Percentiles rank a stretch among this genome's conserved stretches.
phyloP scores from a whole-genome alignment of 2,888 invertebrate genomes.

The Pasiphila rectangulata region DNA sequence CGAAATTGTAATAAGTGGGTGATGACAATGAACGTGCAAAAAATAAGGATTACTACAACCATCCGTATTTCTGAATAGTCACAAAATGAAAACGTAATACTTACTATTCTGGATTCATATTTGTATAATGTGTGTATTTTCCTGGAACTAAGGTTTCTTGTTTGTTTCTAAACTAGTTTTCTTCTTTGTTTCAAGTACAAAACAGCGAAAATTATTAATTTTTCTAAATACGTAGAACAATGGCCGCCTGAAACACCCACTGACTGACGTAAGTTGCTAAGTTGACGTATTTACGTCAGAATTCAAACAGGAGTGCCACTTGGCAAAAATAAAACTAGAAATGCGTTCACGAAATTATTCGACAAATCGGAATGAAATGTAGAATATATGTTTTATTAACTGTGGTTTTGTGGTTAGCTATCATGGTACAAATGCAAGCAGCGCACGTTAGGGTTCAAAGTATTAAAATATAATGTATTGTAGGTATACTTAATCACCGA shows the following conservation, averaged over 20 bases:
- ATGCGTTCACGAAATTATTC: conserved; percentile 60
- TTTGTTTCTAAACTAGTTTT: conserved; percentile 56
- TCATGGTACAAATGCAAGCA: too few relatives aligned
- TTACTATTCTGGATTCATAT: conserved; percentile 93
- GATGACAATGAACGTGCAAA: conserved; percentile 67
- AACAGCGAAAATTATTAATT: conserved; percentile 69
- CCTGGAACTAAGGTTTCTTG: conserved; percentile 56
- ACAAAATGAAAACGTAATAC: conserved; percentile 72
- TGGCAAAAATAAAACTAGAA: conserved; percentile 63
- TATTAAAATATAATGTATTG: too few relatives aligned
- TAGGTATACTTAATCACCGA: too few relatives aligned
- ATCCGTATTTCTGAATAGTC: conserved; percentile 61
- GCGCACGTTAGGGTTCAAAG: too few relatives aligned
- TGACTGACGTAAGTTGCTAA: too few relatives aligned
- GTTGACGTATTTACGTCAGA: conserved; percentile 77
- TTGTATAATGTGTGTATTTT: conserved; percentile 69
- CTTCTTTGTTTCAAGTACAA: conserved; percentile 72
- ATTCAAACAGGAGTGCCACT: conserved; percentile 76
- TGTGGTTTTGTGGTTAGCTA: too few relatives aligned
- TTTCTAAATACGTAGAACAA: conserved; percentile 72
- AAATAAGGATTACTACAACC: conserved; percentile 59
- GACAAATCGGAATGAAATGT: too few relatives aligned
- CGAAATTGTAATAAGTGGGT: conserved; percentile 32
- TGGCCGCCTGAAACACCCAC: conserved; percentile 79
- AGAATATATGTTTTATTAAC: too few relatives aligned